Conservation (phyloP, 2,113 vertebrate species). For the Labeo rohita region DNA sequence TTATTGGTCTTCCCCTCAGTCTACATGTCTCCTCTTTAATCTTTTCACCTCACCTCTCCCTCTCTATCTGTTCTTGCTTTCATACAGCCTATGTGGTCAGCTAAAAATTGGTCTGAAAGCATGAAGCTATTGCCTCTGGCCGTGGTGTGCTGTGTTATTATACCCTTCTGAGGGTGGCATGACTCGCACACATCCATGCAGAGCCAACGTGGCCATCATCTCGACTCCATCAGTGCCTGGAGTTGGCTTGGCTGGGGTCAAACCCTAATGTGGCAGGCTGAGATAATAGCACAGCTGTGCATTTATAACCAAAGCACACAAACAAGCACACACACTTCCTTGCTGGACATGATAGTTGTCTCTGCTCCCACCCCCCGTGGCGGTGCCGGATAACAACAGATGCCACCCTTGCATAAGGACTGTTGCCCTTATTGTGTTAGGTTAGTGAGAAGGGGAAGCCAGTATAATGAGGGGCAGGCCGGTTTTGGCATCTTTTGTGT, state of each 20-base stretch:
- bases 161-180: conserved; percentile 1
- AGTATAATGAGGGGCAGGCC: conserved; percentile 53
- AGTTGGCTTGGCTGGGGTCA: conserved; percentile 49
- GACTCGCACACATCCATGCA: conserved; percentile 15
- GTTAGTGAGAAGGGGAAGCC: conserved; percentile 46
- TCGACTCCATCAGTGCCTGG: conserved; percentile 46
- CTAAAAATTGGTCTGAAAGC: conserved; percentile 19
- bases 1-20: neutral
- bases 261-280: conserved; percentile 38
- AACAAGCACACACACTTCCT: conserved; percentile 40
- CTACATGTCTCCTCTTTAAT: neutral
- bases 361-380: conserved; percentile 39
- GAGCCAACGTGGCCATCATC: conserved; percentile 45
- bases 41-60: conserved; percentile 6
- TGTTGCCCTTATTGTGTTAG: conserved; percentile 53
- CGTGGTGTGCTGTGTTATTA: conserved; percentile 42
- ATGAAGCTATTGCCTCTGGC: neutral
- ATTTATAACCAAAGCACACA: conserved; percentile 33
- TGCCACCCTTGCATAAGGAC: conserved; percentile 46
- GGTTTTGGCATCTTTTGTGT: conserved; percentile 39
- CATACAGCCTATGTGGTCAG: neutral
- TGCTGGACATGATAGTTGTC: conserved; percentile 20
- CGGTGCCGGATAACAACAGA: conserved; percentile 48
- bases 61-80: neutral
- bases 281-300: conserved; percentile 57